Evolutionary conservation across 2,888 invertebrate genomes (phyloP).

Genomic region (Byasa hedistus): DNA sequence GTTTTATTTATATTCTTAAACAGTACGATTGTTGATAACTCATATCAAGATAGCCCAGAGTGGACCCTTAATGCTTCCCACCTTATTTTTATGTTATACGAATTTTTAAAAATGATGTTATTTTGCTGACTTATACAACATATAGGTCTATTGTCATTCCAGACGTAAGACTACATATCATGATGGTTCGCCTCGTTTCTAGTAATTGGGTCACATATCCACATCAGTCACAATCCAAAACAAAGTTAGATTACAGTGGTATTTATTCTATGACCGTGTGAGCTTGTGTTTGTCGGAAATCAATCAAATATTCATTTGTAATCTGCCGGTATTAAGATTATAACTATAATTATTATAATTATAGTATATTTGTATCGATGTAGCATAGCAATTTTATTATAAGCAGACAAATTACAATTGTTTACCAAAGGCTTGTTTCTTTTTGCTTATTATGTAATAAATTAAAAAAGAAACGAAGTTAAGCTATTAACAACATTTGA

Average conservation of each 20-base stretch:
- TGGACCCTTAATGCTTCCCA: too few relatives aligned
- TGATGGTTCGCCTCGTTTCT: constrained; percentile 4
- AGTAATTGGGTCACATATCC: constrained; percentile 19
- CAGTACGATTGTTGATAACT: neutral
- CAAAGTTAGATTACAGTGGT: constrained; percentile 1
- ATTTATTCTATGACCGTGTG: constrained; percentile 13
- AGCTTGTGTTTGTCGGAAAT: constrained; percentile 1
- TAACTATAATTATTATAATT: too few relatives aligned
- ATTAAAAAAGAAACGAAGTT: too few relatives aligned
- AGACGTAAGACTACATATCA: constrained; percentile 10
- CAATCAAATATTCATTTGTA: neutral
- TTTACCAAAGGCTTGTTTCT: too few relatives aligned
- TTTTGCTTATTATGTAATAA: too few relatives aligned
- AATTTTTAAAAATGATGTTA: neutral
- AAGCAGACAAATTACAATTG: neutral
- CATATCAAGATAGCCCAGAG: too few relatives aligned
- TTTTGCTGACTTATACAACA: constrained; percentile 2
- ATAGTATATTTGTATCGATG: neutral
- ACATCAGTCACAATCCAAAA: constrained; percentile 17
- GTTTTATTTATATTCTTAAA: neutral
- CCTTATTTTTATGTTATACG: too few relatives aligned
- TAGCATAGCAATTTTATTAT: neutral
- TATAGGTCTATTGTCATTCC: constrained; percentile 6
- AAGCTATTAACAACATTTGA: too few relatives aligned
- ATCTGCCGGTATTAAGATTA: neutral